These are phyloP conservation scores for Microcebus jonahi DNA, from an alignment of 2,113 vertebrate genomes.

Conservation along the genomic window DNA sequence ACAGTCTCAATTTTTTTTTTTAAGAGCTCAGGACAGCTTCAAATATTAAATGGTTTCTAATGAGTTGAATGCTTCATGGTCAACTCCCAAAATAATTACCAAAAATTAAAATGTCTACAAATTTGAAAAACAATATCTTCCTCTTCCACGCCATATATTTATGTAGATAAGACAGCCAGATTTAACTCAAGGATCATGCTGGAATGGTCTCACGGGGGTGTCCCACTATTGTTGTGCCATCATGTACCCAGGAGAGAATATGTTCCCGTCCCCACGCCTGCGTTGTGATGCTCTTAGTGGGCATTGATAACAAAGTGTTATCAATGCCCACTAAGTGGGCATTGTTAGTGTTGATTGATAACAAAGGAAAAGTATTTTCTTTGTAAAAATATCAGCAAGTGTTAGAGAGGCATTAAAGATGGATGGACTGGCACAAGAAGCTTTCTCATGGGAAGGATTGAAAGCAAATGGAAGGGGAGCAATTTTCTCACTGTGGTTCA, in stretches of 20 bases:
- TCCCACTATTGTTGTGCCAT: background rate
- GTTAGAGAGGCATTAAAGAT: background rate
- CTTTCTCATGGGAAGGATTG: background rate
- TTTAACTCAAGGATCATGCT: background rate
- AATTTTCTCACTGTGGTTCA: background rate
- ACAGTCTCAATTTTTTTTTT: background rate
- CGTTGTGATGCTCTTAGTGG: background rate
- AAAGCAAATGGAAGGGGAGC: background rate
- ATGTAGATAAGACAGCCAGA: background rate
- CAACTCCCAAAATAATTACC: background rate
- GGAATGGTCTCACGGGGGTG: background rate
- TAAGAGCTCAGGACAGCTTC: background rate
- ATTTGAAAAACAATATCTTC: background rate
- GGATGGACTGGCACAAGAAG: background rate
- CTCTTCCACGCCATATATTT: background rate
- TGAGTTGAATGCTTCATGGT: background rate
- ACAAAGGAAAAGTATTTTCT: background rate
- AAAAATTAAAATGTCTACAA: slow-evolving; percentile 19
- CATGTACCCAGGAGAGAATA: rapidly evolving
- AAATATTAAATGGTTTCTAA: background rate
- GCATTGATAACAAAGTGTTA: background rate
- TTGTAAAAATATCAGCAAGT: background rate
- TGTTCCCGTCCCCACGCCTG: background rate
- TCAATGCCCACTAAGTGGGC: too few species aligned
- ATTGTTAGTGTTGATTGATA: background rate